Base-by-base conservation (phyloP, 2,797 vertebrate genomes). In the Leptodactylus fallax region DNA sequence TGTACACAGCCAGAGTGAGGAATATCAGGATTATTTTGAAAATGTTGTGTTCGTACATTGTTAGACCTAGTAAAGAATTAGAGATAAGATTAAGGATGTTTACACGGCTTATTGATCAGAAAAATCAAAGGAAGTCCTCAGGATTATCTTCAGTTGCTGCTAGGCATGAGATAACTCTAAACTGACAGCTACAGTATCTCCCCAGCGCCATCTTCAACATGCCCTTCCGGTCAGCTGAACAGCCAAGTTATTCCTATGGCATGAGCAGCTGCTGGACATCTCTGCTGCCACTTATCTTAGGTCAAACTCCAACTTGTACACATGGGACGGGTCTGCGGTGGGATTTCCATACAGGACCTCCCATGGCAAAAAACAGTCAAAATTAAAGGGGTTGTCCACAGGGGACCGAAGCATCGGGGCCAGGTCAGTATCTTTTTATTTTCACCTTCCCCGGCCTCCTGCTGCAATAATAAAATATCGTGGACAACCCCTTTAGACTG, bases 11-110 rank as follows among this genome's bases (percentile, higher is more conserved):
- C 16, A 90, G 14, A 9, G 87, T 87, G n/a, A 92, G 85, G 58
- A 90, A 21, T 90, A 93, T 91, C 81, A 93, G 83, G 79, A 90
- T 88, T 74, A 90, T n/a, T 85, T 91, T 92, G 61, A 86, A 0
- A 27, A 91, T 86, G 27, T 49, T 92, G 25, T 88, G 85, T 12
- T 78, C 27, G 86, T 78, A 88, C 87, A 88, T 90, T 65, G 67
- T 84, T 58, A 87, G 85, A 81, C 80, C 56, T 60, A 56, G 51
- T 69, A 83, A 25, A 88, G 85, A 85, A 85, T 9, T 7, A 60
- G 23, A 89, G 74, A 87, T 10, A n/a, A 91, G 77, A 25, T 78
- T 56, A 56, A 45, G 10, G 13, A 69, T 69, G 71, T 49, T 76
- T 76, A n/a, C 47, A 71, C 17, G 7, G 25, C 16, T 69, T 69